Percentiles rank a stretch among this genome's conserved stretches.
phyloP scores from a whole-genome alignment of 2,888 invertebrate genomes.

The Sphaeridia pumilis region DNA sequence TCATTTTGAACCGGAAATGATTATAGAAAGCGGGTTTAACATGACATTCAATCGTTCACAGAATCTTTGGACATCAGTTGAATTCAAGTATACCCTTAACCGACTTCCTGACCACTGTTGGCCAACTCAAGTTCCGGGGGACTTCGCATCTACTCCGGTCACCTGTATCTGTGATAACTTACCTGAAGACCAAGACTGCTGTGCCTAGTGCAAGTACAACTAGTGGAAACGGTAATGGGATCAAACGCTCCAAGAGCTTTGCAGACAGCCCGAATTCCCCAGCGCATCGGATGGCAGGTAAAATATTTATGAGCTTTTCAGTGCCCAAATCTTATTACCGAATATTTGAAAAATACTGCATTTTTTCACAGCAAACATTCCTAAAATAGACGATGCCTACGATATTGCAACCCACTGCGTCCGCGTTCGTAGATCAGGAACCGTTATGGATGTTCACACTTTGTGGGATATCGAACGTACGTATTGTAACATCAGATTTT shows the following conservation, averaged over 20 bases:
- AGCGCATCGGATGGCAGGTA: too few species aligned
- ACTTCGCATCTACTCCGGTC: slow-evolving; percentile 55
- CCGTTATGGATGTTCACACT: slow-evolving; percentile 47
- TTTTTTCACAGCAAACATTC: too few species aligned
- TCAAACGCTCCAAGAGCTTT: slow-evolving; percentile 8
- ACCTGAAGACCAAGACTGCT: slow-evolving; percentile 34
- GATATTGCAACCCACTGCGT: slow-evolving; percentile 44
- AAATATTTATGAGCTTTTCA: too few species aligned
- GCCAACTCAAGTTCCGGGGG: slow-evolving; percentile 54
- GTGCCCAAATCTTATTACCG: too few species aligned
- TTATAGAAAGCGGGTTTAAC: too few species aligned
- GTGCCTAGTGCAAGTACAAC: slow-evolving; percentile 8
- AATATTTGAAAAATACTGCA: too few species aligned
- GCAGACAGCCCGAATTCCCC: slow-evolving; percentile 9
- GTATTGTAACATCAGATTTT: too few species aligned
- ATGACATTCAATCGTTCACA: too few species aligned
- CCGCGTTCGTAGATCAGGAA: slow-evolving; percentile 47
- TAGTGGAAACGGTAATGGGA: too few species aligned
- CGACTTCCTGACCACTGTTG: slow-evolving; percentile 53
- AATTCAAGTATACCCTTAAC: slow-evolving; percentile 37
- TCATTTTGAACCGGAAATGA: too few species aligned
- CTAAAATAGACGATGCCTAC: slow-evolving; percentile 6
- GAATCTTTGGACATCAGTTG: slow-evolving; percentile 39
- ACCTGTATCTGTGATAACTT: slow-evolving; percentile 40
- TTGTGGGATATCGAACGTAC: slow-evolving; percentile 43